Evolutionary conservation across 1,140 invertebrate species (phyloP).

Genomic region (Tachypleus tridentatus): DNA sequence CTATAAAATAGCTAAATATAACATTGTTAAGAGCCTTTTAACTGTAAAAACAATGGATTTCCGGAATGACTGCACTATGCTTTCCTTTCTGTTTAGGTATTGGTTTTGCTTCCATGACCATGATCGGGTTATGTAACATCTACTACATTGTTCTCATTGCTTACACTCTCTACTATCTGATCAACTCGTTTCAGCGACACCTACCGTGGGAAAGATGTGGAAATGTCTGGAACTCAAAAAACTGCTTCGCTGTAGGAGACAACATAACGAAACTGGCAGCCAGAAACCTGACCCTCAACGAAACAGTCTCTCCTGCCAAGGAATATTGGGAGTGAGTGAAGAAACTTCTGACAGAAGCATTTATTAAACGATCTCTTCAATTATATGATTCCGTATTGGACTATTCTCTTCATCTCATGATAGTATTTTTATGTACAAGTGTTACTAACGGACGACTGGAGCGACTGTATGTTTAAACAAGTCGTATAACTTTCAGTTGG

Average conservation of each 20-base stretch:
- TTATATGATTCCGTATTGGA: neutral
- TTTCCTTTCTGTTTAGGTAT: constrained; percentile 10
- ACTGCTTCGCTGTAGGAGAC: constrained; percentile 26
- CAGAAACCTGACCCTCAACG: constrained; percentile 15
- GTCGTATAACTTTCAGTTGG: no score
- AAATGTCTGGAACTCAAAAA: constrained; percentile 35
- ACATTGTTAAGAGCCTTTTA: no score
- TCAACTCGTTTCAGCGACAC: constrained; percentile 46
- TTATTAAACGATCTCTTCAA: neutral
- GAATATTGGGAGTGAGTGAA: constrained; percentile 40
- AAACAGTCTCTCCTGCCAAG: constrained; percentile 33
- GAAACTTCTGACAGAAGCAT: constrained; percentile 1
- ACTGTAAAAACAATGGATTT: no score
- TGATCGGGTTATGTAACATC: constrained; percentile 92
- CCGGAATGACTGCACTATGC: no score
- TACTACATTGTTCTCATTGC: constrained; percentile 94
- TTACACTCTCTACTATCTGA: constrained; percentile 85
- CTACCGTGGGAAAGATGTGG: constrained; percentile 31
- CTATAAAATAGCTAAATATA: no score
- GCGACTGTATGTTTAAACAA: no score
- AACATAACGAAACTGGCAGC: constrained; percentile 3
- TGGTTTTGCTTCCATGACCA: constrained; percentile 29
- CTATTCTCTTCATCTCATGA: neutral
- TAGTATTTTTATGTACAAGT: neutral
- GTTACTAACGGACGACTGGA: no score